Conservation (phyloP, 2,797 vertebrate genomes). For the Microctenopoma steveboyesi region DNA sequence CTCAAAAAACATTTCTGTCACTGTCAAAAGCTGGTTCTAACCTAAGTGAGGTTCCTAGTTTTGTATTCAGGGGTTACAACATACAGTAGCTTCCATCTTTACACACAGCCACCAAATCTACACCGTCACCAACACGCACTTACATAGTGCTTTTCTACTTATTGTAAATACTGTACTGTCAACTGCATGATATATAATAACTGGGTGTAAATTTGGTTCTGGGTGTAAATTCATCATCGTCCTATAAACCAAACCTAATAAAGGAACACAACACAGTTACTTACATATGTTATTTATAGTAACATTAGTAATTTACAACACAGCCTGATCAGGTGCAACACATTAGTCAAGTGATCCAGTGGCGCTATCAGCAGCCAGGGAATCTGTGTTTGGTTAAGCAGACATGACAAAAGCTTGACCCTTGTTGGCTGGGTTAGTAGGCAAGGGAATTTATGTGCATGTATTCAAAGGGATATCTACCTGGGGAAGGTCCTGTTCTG, state of each 20-base stretch:
- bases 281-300: not conserved
- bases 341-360: not conserved
- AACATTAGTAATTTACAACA: not conserved
- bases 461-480: conserved; percentile 72
- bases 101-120: too few species aligned
- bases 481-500: conserved; percentile 90
- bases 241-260: not conserved
- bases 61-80: too few species aligned
- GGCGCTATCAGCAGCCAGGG: not conserved
- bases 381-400: not conserved
- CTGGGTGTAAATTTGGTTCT: not conserved
- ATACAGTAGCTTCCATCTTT: too few species aligned
- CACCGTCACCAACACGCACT: not conserved
- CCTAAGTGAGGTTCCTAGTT: too few species aligned
- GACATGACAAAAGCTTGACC: not conserved
- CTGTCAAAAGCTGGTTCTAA: too few species aligned
- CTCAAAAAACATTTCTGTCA: not conserved
- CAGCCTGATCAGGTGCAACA: not conserved
- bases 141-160: too few species aligned
- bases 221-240: not conserved
- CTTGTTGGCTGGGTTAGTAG: not conserved
- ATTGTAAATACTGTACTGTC: not conserved
- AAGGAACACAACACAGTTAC: not conserved
- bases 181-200: not conserved
- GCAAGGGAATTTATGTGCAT: not conserved